Evolutionary conservation across 2,888 invertebrate genomes (phyloP), one percentile per base, ranked within the genome.

Genomic region (Phaonia tiefii): DNA sequence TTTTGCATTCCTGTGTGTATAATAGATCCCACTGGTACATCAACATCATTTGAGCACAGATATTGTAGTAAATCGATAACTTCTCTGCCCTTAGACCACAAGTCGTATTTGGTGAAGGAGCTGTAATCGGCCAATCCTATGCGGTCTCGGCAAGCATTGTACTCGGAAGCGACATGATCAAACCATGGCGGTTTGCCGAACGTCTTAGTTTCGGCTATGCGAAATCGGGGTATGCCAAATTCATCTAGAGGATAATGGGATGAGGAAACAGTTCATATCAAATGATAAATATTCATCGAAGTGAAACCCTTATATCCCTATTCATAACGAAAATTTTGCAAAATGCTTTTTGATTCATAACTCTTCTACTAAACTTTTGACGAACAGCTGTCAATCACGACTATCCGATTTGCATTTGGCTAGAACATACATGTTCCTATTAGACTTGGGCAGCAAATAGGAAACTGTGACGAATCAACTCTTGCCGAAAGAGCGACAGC

Each of bases 1-100:
- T 99, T 99, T 91, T 99, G 98, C 98, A 99, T 98, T 83, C 99
- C 99, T 0, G 98, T 98, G 90, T 99, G 99, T 80, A 98, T 97
- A 84, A 99, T 97, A 86, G 96, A 95, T 26, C 98, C 98, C 2
- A 97, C 93, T 0, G 98, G 96, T 1, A 98, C 96, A 89, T 99
- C 98, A 8, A 99, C 97, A 90, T 99, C 96, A 89, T 99, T 99
- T 1, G 98, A 98, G 89, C 99, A 99, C 31, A 99, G 91, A 90
- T 96, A 96, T 90, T 99, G 99, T 15, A 99, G 92, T 65, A 96
- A 93, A 73, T 97, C 94, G 0, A 98, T 96, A 0, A 98, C 97
- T 91, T 98, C 98, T 51, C 92, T 93, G 0, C 96, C 96, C 89
- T 95, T 95, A 0, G 98, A 97, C 95, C 96, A 96, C 79, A 99